phyloP scores from a whole-genome alignment of 2,797 vertebrate species.

The Synanceia verrucosa region DNA sequence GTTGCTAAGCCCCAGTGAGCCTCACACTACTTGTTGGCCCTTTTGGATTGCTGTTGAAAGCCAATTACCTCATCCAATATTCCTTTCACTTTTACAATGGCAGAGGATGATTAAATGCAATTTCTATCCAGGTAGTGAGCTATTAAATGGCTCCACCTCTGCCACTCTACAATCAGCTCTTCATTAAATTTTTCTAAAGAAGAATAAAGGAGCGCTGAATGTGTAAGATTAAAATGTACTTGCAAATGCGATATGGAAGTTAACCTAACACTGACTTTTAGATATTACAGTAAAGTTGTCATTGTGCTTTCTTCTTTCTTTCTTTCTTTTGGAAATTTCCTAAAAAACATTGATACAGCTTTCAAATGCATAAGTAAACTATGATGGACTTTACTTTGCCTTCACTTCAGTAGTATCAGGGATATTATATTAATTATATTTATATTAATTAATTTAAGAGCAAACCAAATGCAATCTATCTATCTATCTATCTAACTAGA shows the following conservation, averaged over 20 bases:
- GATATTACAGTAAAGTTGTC: neutral
- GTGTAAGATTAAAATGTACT: slow-evolving; percentile 29
- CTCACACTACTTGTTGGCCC: slow-evolving; percentile 23
- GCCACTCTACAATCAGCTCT: slow-evolving; percentile 29
- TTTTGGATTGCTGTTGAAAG: slow-evolving; percentile 44
- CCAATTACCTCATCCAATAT: slow-evolving; percentile 57
- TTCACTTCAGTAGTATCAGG: neutral
- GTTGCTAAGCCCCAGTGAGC: slow-evolving; percentile 19
- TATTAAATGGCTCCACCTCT: slow-evolving; percentile 55
- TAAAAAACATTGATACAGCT: slow-evolving; percentile 15
- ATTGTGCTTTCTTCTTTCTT: neutral
- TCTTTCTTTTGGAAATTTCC: neutral
- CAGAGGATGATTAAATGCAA: slow-evolving; percentile 54
- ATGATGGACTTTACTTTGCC: slow-evolving; percentile 3
- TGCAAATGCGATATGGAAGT: slow-evolving; percentile 30
- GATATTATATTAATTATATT: neutral
- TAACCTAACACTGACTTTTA: slow-evolving; percentile 8
- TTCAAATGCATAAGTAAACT: neutral
- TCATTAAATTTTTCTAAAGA: slow-evolving; percentile 49
- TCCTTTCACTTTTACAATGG: slow-evolving; percentile 36
- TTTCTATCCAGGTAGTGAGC: slow-evolving; percentile 45
- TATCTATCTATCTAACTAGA: too few species aligned
- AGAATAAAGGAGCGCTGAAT: slow-evolving; percentile 30
- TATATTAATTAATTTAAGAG: too few species aligned
- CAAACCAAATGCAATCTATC: too few species aligned